Conservation (phyloP, 2,888 invertebrate genomes). For the Apotomis capreana region DNA sequence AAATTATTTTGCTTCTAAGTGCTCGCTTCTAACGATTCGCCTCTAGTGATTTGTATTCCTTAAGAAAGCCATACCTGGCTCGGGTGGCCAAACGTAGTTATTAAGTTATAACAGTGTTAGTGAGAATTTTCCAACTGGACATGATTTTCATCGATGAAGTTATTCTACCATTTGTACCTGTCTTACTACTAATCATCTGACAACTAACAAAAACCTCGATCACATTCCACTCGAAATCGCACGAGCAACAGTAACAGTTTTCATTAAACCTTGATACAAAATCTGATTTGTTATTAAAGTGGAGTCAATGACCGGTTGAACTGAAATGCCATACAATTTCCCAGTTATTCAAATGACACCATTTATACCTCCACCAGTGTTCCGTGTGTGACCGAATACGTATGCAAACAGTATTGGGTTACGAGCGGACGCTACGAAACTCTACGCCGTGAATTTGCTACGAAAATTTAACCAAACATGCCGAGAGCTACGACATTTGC, state of each 20-base stretch:
- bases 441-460: constrained; percentile 11
- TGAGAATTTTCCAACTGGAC: too few relatives aligned
- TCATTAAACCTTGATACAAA: neutral
- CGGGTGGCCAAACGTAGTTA: too few relatives aligned
- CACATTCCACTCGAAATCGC: neutral
- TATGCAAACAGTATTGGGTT: constrained; percentile 4
- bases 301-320: neutral
- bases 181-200: too few relatives aligned
- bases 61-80: too few relatives aligned
- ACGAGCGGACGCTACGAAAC: constrained; percentile 9
- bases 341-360: neutral
- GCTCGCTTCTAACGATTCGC: neutral
- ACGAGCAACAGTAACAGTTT: too few relatives aligned
- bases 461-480: constrained; percentile 3
- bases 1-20: constrained; percentile 14
- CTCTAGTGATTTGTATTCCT: too few relatives aligned
- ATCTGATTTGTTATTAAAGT: neutral
- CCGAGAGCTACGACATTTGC: constrained; percentile 6
- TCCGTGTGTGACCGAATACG: neutral
- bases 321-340: neutral
- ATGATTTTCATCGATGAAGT: too few relatives aligned
- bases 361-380: neutral
- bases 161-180: too few relatives aligned
- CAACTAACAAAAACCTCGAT: too few relatives aligned
- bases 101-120: too few relatives aligned